These are phyloP conservation scores for Dreissena polymorpha DNA, from an alignment of 1,140 invertebrate species.

Conservation along the genomic window DNA sequence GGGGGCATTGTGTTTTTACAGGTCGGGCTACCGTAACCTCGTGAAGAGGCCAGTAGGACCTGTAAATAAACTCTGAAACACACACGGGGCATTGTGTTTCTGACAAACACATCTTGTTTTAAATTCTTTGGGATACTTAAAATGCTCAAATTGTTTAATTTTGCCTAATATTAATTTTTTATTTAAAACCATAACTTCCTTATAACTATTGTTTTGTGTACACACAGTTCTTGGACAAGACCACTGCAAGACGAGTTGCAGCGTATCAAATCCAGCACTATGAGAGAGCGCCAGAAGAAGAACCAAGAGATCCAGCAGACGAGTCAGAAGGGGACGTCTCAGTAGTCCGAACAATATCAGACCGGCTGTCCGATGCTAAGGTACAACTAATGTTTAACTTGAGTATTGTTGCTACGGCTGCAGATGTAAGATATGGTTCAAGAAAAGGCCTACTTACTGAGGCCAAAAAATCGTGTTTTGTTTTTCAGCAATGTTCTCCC, in stretches of 20 bases:
- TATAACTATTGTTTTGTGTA: too few species aligned
- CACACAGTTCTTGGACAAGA: slow-evolving; percentile 68
- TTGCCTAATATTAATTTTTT: too few species aligned
- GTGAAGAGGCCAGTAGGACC: too few species aligned
- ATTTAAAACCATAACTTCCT: too few species aligned
- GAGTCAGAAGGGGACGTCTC: slow-evolving; percentile 50
- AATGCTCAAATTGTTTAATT: too few species aligned
- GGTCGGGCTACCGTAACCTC: too few species aligned
- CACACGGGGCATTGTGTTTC: too few species aligned
- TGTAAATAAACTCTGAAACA: too few species aligned
- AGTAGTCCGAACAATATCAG: slow-evolving; percentile 71
- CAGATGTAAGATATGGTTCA: background rate
- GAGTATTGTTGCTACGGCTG: slow-evolving; percentile 1
- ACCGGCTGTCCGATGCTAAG: slow-evolving; percentile 73
- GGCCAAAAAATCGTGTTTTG: background rate
- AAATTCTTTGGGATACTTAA: too few species aligned
- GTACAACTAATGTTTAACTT: slow-evolving; percentile 43
- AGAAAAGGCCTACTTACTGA: background rate
- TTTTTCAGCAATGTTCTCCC: background rate
- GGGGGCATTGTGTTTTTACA: too few species aligned
- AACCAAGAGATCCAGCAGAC: slow-evolving; percentile 59
- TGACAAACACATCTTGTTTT: too few species aligned
- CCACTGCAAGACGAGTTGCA: slow-evolving; percentile 75
- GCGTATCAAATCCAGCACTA: slow-evolving; percentile 71
- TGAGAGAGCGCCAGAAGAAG: slow-evolving; percentile 67